Evolutionary conservation across 92 coral and sea anemone genomes (phyloP), one percentile per base, ranked within the genome.

Genomic region (Desmophyllum pertusum): DNA sequence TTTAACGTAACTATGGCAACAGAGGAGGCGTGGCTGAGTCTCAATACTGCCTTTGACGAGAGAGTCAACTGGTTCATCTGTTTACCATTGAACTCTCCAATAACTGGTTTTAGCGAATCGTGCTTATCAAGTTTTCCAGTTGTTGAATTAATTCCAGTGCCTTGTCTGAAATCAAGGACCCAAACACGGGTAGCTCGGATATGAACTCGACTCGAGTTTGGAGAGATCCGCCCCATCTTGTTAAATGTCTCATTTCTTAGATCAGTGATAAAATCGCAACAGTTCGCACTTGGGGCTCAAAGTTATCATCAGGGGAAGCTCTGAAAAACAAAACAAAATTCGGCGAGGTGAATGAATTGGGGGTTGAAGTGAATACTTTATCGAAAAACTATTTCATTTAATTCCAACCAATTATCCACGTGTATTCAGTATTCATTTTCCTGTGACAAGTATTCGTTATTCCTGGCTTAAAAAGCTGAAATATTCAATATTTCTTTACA

Each of bases 161-260:
- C 39, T 77, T 77, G 52, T 77, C 81, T 15, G 81, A 77, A 37
- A 77, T 15, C 36, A 77, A 25, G n/a, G 81, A 77, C n/a, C 81
- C 81, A 25, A 39, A 77, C 18, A 77, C 39, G 17, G 61, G 66
- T 17, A 17, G 25, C n/a, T 77, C 81, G n/a, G 70, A 55, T 59
- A 77, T 77, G 52, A 77, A 77, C 40, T 36, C 35, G 48, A 23
- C 81, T 6, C 52, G 46, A n/a, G 81, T 40, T 62, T 55, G 51
- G 19, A 59, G 67, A n/a, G 5, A 3, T 37, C n/a, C 81, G 8
- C 27, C 6, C 48, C 73, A 65, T 63, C 45, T 66, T 79, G 83
- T 66, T 63, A 21, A 64, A 79, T 6, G 37, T 63, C n/a, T 79
- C 83, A 43, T 79, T 79, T 0, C 27, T 48, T 4, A 79, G 83